phyloP scores from a whole-genome alignment of 2,113 vertebrate genomes.

The Tetrax tetrax region DNA sequence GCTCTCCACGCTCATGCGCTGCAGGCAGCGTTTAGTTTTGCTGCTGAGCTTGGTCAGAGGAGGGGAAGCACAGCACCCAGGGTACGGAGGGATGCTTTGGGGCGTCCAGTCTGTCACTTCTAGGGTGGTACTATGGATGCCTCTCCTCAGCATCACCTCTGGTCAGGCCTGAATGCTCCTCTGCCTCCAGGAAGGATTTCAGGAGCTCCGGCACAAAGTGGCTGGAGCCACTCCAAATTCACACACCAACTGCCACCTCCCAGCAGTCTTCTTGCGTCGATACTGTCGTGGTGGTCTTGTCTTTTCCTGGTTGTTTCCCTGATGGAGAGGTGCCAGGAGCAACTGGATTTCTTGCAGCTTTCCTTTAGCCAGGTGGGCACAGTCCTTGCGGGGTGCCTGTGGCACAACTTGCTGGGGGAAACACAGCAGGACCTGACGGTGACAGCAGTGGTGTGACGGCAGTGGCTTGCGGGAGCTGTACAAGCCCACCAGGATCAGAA shows the following conservation, averaged over 20 bases:
- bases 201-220: not conserved
- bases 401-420: not conserved
- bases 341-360: not conserved
- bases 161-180: not conserved
- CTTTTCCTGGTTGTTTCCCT: not conserved
- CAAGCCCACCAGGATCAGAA: not conserved
- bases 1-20: not conserved
- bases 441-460: not conserved
- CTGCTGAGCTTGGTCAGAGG: not conserved
- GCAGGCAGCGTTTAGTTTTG: not conserved
- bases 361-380: not conserved
- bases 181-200: not conserved
- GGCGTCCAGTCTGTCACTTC: not conserved
- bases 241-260: not conserved
- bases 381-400: not conserved
- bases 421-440: not conserved
- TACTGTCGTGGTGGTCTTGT: rapidly evolving
- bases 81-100: not conserved
- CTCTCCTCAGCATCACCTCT: not conserved
- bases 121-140: not conserved
- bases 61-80: not conserved
- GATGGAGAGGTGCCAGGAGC: not conserved
- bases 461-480: not conserved
- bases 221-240: not conserved
- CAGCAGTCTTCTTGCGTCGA: not conserved